Evolutionary conservation across 2,888 invertebrate genomes (phyloP).

Genomic region (Xylophagus ater): DNA sequence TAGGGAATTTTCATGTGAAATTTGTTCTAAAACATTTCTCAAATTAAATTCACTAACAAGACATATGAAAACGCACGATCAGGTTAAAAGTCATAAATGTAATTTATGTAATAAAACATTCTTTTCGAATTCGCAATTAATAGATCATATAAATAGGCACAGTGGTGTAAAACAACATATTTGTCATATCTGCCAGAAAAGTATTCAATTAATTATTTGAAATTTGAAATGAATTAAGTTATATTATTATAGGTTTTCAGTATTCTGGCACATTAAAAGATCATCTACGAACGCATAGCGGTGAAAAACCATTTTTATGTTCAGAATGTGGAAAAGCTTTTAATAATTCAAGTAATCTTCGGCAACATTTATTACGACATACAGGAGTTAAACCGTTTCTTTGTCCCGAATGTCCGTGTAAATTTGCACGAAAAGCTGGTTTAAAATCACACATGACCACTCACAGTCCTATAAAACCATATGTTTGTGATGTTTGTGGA

Average conservation of each 20-base stretch:
- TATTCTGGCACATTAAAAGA: conserved; percentile 46
- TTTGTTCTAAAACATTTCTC: conserved; percentile 40
- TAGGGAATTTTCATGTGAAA: conserved; percentile 34
- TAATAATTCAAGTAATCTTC: conserved; percentile 44
- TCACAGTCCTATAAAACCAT: conserved; percentile 47
- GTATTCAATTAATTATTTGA: no score
- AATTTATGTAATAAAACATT: conserved; percentile 46
- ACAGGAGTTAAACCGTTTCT: conserved; percentile 43
- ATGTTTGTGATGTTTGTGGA: conserved; percentile 51
- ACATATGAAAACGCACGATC: conserved; percentile 44
- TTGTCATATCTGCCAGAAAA: no score
- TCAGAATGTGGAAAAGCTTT: conserved; percentile 47
- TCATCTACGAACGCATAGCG: conserved; percentile 43
- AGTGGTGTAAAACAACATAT: conserved; percentile 39
- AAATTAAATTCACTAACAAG: conserved; percentile 38
- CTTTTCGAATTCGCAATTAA: conserved; percentile 45
- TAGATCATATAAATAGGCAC: conserved; percentile 43
- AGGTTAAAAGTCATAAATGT: conserved; percentile 44
- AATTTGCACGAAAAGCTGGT: conserved; percentile 45
- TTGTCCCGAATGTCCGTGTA: conserved; percentile 47
- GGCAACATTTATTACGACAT: conserved; percentile 47
- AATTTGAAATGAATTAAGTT: no score
- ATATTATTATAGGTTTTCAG: conserved; percentile 41
- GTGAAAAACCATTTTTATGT: conserved; percentile 45
- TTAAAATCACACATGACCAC: conserved; percentile 41